Evolutionary conservation across 1,140 invertebrate genomes (phyloP).

Genomic region (Phocides pigmalion): DNA sequence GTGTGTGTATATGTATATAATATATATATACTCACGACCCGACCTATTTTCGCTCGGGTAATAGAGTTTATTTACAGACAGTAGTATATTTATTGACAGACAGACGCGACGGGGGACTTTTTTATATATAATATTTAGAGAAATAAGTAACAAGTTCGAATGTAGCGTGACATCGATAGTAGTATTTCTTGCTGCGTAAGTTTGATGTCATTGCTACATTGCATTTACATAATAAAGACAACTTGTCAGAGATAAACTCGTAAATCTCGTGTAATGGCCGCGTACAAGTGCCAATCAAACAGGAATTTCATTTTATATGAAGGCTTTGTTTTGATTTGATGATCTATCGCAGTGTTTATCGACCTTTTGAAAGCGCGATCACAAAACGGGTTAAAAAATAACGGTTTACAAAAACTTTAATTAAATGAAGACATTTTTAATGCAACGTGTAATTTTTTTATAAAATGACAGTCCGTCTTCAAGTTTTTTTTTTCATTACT

Average conservation of each 20-base stretch:
- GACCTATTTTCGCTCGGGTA: too few species aligned
- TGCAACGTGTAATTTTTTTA: too few species aligned
- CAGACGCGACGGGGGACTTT: too few species aligned
- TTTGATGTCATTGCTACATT: conserved; percentile 7
- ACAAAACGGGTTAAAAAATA: too few species aligned
- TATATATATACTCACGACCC: too few species aligned
- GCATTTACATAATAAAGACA: conserved; percentile 16
- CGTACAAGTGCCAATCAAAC: neutral
- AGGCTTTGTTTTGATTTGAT: neutral
- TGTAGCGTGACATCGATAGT: neutral
- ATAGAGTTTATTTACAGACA: neutral
- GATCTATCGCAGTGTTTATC: neutral
- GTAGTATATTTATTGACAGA: neutral
- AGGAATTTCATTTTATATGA: neutral
- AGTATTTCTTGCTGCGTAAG: neutral
- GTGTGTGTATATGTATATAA: too few species aligned
- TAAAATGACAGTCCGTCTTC: too few species aligned
- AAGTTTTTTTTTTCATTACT: too few species aligned
- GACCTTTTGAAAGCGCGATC: too few species aligned
- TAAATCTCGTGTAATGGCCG: conserved; percentile 3
- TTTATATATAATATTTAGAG: too few species aligned
- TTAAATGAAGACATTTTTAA: too few species aligned
- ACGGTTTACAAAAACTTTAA: too few species aligned
- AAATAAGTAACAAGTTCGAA: neutral
- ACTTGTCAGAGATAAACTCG: conserved; percentile 4